Conservation (phyloP, 2,113 vertebrate genomes). For the Benitochromis conjunctus region DNA sequence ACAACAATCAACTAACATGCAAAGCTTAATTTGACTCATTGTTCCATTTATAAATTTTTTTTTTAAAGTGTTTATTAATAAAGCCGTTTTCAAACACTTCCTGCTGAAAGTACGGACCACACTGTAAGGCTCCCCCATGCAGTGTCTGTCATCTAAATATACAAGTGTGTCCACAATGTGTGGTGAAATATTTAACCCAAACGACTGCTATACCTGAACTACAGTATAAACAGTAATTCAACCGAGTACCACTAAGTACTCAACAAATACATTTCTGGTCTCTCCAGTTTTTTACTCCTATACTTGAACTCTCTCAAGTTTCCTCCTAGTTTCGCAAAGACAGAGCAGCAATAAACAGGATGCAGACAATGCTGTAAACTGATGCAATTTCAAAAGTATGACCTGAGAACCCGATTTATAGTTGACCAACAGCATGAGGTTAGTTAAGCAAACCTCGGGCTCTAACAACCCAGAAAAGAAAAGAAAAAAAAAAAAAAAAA, state of each 20-base stretch:
- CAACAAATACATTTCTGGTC: not conserved
- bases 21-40: not conserved
- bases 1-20: not conserved
- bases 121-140: not conserved
- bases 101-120: not conserved
- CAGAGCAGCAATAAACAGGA: conserved; percentile 55
- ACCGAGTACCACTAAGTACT: not conserved
- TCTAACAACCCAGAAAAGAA: not conserved
- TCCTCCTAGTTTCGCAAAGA: conserved; percentile 1
- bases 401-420: conserved; percentile 12
- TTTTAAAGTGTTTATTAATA: not conserved
- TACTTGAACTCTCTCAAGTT: not conserved
- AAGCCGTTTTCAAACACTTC: not conserved
- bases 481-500: not conserved
- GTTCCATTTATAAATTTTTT: not conserved
- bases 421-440: conserved; percentile 27
- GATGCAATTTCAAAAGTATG: conserved; percentile 31
- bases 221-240: not conserved
- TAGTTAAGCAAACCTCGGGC: not conserved
- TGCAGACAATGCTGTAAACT: conserved; percentile 37
- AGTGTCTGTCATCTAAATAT: conserved; percentile 6
- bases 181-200: conserved; percentile 23
- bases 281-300: not conserved
- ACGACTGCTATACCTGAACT: not conserved
- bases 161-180: not conserved